Base-by-base conservation (phyloP, 2,797 vertebrate species). In the Notolepis coatsorum region DNA sequence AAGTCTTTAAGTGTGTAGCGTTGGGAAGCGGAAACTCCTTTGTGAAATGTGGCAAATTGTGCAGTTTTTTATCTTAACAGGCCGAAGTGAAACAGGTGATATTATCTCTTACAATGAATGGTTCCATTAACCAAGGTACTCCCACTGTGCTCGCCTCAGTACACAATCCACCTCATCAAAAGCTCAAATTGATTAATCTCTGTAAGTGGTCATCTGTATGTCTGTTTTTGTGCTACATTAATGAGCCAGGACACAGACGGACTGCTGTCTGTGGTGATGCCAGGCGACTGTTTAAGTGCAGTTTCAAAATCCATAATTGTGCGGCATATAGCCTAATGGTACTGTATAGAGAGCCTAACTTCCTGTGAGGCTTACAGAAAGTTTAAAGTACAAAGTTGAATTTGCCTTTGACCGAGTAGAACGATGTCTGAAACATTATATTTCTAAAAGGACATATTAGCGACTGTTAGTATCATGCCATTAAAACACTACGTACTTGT, bases 131-230 rank as follows among this genome's bases (percentile, higher is more conserved):
- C 31, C 10, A 12, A 23, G 15, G n/a, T 27, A 27, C 48, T 43
- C 37, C 7, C 8, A 57, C 51, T 78, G 76, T 79, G 72, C 65
- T 79, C 45, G 72, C 13, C n/a, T 70, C 33, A 60, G 41, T 39
- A 33, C 42, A 7, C 38, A 18, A 53, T 43, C 47, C 42, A 5
- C 15, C 27, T 10, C 20, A 15, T 66, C 49, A 54, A 43, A 33
- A 46, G 18, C 37, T 72, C 10, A 33, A 21, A 31, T n/a, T 53
- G 24, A 45, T 2, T n/a, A 31, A 24, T n/a, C 9, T 37, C 31
- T 62, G 27, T 50, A 38, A 48, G 27, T 27, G 25, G 3, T 13
- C 8, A 13, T 18, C 5, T 46, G 5, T 23, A 37, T 6, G 9
- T 23, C 35, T 20, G 37, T n/a, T n/a, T n/a, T 23, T 69, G 42